Percentiles rank a stretch among this genome's conserved stretches.
phyloP scores from a whole-genome alignment of 2,888 invertebrate genomes.

The Agonopterix arenella region DNA sequence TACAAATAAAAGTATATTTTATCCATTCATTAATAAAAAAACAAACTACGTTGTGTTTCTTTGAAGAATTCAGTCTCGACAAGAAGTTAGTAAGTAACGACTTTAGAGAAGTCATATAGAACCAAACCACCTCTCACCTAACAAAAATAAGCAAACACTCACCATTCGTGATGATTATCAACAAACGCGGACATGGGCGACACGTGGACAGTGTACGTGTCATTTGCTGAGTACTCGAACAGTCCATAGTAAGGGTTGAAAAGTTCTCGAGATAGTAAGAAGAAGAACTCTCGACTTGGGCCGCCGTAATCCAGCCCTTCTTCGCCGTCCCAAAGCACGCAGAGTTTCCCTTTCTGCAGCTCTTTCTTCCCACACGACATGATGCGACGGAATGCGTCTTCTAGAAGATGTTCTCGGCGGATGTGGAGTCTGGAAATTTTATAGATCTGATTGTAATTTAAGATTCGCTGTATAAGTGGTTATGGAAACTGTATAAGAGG shows the following conservation, averaged over 20 bases:
- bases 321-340: constrained; percentile 96
- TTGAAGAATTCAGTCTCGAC: no score
- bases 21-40: no score
- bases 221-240: constrained; percentile 98
- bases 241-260: constrained; percentile 99
- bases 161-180: constrained; percentile 98
- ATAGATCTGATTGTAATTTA: no score
- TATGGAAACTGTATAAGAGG: no score
- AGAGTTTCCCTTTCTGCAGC: constrained; percentile 95
- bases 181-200: constrained; percentile 98
- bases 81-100: no score
- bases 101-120: no score
- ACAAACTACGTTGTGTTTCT: no score
- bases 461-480: no score
- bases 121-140: no score
- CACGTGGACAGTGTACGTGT: constrained; percentile 97
- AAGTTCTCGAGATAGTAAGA: constrained; percentile 95
- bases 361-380: constrained; percentile 98
- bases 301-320: constrained; percentile 99
- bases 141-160: constrained; percentile 29
- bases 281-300: constrained; percentile 98
- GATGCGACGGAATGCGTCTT: constrained; percentile 97
- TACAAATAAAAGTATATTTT: no score
- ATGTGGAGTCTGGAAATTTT: constrained; percentile 86
- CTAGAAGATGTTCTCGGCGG: constrained; percentile 93